phyloP scores from a whole-genome alignment of 2,888 invertebrate genomes.

The Protodeltote pygarga region DNA sequence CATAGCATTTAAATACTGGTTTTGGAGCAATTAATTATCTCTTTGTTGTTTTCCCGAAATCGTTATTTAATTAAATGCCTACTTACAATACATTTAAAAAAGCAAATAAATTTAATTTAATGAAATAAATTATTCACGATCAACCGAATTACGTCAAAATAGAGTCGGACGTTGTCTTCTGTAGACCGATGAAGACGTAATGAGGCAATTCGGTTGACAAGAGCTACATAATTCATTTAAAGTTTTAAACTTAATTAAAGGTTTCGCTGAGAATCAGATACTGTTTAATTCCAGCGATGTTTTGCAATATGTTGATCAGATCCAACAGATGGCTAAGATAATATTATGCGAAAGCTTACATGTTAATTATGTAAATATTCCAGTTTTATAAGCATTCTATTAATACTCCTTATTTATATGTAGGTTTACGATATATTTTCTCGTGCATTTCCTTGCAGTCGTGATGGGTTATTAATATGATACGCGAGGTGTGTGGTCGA shows the following conservation, averaged over 20 bases:
- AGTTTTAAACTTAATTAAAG: slow-evolving; percentile 41
- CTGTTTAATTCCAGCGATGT: slow-evolving; percentile 13
- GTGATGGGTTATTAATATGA: slow-evolving; percentile 40
- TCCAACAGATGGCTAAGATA: slow-evolving; percentile 22
- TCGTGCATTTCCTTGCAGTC: slow-evolving; percentile 7
- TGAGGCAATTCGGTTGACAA: slow-evolving; percentile 24
- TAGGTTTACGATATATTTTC: too few relatives aligned
- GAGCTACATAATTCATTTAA: slow-evolving; percentile 27
- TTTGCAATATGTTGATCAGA: slow-evolving; percentile 21
- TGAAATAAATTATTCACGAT: slow-evolving; percentile 21
- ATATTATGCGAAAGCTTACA: slow-evolving; percentile 3
- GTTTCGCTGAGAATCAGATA: slow-evolving; percentile 12
- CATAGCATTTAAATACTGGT: too few relatives aligned
- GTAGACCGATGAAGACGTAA: slow-evolving; percentile 38
- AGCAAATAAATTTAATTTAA: slow-evolving; percentile 8
- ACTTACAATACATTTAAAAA: not conserved
- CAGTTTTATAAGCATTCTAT: not conserved
- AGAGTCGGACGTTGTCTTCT: slow-evolving; percentile 15
- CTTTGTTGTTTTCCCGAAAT: too few relatives aligned
- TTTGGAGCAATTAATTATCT: too few relatives aligned
- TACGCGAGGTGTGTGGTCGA: slow-evolving; percentile 67
- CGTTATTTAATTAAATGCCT: slow-evolving; percentile 3
- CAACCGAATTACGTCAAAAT: slow-evolving; percentile 11
- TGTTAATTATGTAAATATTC: slow-evolving; percentile 1
- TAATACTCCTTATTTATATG: too few relatives aligned